Evolutionary conservation across 2,797 vertebrate species (phyloP).

Genomic region (Amniataba percoides): DNA sequence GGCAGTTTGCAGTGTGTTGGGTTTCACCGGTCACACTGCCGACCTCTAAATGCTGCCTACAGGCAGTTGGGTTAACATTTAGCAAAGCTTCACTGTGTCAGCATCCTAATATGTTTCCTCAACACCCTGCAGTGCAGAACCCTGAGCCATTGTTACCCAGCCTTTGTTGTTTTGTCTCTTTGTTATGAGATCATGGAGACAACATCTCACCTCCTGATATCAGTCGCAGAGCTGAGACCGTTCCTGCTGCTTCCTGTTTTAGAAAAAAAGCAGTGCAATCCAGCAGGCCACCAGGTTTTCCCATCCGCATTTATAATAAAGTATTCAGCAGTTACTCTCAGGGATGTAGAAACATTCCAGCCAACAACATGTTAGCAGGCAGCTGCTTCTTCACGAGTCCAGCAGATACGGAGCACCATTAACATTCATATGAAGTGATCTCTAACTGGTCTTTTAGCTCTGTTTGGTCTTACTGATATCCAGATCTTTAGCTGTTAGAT

Average conservation of each 20-base stretch:
- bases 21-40: slow-evolving; percentile 53
- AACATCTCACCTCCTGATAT: not conserved
- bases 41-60: slow-evolving; percentile 40
- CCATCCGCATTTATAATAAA: not conserved
- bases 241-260: not conserved
- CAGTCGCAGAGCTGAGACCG: not conserved
- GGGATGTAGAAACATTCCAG: not conserved
- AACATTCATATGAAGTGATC: not conserved
- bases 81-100: slow-evolving; percentile 16
- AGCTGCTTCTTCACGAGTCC: not conserved
- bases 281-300: not conserved
- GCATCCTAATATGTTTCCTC: not conserved
- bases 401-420: not conserved
- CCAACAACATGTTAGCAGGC: not conserved
- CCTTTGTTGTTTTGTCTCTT: not conserved
- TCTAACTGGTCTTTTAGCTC: not conserved
- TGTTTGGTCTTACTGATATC: not conserved
- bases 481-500: not conserved
- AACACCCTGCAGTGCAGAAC: not conserved
- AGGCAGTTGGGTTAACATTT: slow-evolving; percentile 16
- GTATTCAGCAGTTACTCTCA: not conserved
- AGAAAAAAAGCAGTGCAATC: not conserved
- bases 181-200: not conserved
- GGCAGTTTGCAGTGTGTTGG: slow-evolving; percentile 44
- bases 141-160: not conserved